Evolutionary conservation across 2,797 vertebrate genomes (phyloP), one percentile per base, ranked within the genome.

Genomic region (Protosalanx chinensis): DNA sequence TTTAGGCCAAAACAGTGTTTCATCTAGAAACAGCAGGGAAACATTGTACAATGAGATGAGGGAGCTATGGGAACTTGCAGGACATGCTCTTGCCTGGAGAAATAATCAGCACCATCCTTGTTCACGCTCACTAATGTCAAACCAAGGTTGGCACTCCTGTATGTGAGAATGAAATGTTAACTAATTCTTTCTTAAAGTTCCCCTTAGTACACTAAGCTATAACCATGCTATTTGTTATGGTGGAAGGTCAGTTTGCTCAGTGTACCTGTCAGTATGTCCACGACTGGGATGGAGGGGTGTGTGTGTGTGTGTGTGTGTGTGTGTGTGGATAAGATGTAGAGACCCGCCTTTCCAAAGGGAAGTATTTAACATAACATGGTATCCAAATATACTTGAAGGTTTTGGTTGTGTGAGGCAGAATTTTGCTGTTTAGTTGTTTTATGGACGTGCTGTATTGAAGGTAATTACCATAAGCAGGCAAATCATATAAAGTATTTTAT

Each of bases 381-480:
- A 41, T 41, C 51, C 16, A 49, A 13, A 18, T 82, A 72, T 84
- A 61, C 73, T 23, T 35, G 60, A 35, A 16, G 13, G 23, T 63
- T 71, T 18, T 63, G 41, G 32, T 32, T 32, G 37, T 30, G 2
- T 46, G 46, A 46, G 53, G 58, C 27, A 37, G 27, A 63, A 56
- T 83, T 89, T 82, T 89, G 88, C 87, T 84, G 79, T 65, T 1
- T 76, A 81, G 74, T 67, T 77, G 75, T 76, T 77, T 85, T 88
- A 89, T 86, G 84, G 82, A 88, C 84, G 73, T 80, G 83, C 87
- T 78, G 79, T 80, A 71, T 79, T 85, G 86, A 90, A 84, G 83
- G 82, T 86, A 86, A 89, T 89, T 84, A 92, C 91, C 91, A 91
- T 89, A 89, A 88, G 90, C 87, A 88, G 80, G 86, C 69, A 72